Base-by-base conservation (phyloP, 2,113 vertebrate genomes). In the Noctilio leporinus region DNA sequence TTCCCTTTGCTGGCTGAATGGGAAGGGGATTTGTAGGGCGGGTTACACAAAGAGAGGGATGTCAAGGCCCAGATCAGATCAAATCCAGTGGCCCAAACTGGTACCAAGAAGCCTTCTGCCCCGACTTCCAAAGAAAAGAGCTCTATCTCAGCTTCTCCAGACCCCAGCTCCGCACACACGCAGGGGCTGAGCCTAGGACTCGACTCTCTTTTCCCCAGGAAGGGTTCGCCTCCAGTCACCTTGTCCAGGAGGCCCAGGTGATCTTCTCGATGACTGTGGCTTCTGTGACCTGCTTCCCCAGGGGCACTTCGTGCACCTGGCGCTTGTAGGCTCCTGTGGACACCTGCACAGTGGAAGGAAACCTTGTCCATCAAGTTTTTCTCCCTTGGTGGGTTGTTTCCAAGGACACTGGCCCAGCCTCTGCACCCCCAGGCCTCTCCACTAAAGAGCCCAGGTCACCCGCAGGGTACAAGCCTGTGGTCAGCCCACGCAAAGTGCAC, bases 221-320 rank as follows among this genome's bases (percentile, higher is more conserved):
- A 53, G 3, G 7, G 26, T 49, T 94, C 95, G 51, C 85, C 72
- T 89, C 80, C 65, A 86, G 95, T 98, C 86, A 99, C 99, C 99
- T 99, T 96, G 99, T 99, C 99, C 99, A 99, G 0, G 99, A 99
- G 33, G 99, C 99, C 99, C 99, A 99, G 3, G 99, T 99, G 98
- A 99, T 99, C 97, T 98, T 99, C 91, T 99, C 99, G 10, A 98
- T 98, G 22, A 98, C 33, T 0, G 95, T 7, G 64, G 98, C 97
- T 80, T 99, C 99, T 0, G 98, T 98, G 70, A 99, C 97, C 47
- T 99, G 97, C 97, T 99, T 99, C 90, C 99, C 99, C 12, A 99
- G 98, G 9, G 99, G 99, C 35, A 99, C 99, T 90, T 99, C 99
- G 0, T 99, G 99, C 3, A 99, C 99, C 92, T 99, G 99, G 2